Evolutionary conservation across 2,888 invertebrate genomes (phyloP).

Genomic region (Helleia helle): DNA sequence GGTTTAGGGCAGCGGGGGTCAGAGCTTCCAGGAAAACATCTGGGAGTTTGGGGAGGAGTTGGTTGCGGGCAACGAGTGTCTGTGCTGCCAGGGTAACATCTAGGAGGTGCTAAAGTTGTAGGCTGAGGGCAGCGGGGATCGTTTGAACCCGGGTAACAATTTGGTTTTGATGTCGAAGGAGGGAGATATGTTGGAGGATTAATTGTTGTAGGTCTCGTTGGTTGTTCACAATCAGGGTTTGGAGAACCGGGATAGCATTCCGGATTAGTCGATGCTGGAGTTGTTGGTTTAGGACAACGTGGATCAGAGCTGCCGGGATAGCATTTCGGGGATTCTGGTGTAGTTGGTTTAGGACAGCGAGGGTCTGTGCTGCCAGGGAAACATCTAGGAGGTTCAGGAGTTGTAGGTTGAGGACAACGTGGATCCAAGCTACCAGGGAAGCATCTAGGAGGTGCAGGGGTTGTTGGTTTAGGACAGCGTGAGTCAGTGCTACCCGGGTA

Average conservation of each 20-base stretch:
- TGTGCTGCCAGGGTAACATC: slow-evolving; percentile 29
- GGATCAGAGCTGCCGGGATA: slow-evolving; percentile 36
- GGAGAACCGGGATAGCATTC: slow-evolving; percentile 18
- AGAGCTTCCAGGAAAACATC: slow-evolving; percentile 25
- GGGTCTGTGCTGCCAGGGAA: not conserved
- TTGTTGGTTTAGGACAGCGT: not conserved
- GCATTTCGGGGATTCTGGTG: slow-evolving; percentile 14
- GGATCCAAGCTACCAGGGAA: not conserved
- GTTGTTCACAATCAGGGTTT: slow-evolving; percentile 26
- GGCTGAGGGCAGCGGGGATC: slow-evolving; percentile 23
- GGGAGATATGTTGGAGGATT: slow-evolving; percentile 11
- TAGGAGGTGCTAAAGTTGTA: slow-evolving; percentile 21
- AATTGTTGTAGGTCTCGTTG: slow-evolving; percentile 22
- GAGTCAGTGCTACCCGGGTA: not conserved
- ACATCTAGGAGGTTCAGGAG: not conserved
- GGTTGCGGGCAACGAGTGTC: slow-evolving; percentile 35
- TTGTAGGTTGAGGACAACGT: not conserved
- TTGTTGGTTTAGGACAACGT: slow-evolving; percentile 33
- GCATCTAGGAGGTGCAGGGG: not conserved
- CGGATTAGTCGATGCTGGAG: slow-evolving; percentile 22
- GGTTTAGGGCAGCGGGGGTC: slow-evolving; percentile 36
- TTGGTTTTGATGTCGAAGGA: slow-evolving; percentile 18
- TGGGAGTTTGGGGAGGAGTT: slow-evolving; percentile 28
- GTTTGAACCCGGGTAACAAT: slow-evolving; percentile 30
- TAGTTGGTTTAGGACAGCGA: not conserved